A percentile compares a stretch with the other conserved stretches of the same genome.
Conservation (phyloP, 2,113 vertebrate species). For the Piliocolobus tephrosceles region DNA sequence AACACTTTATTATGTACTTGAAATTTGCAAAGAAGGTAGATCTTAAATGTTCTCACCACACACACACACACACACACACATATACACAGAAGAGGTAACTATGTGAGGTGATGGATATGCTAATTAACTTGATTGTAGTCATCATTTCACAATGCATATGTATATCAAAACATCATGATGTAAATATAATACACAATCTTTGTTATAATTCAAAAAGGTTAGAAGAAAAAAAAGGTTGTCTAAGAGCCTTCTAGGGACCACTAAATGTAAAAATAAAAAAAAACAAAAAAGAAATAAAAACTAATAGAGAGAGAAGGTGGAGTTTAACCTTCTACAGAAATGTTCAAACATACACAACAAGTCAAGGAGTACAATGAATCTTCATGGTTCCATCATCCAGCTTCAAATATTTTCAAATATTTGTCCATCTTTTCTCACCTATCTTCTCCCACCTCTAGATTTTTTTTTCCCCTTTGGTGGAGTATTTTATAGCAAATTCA, state of each 20-base stretch:
- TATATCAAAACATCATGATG: neutral
- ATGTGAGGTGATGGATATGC: neutral
- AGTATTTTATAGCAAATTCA: neutral
- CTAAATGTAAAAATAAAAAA: neutral
- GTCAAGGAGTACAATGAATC: neutral
- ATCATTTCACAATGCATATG: neutral
- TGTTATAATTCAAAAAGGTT: neutral
- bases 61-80: neutral
- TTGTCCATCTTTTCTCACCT: neutral
- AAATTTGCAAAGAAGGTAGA: neutral
- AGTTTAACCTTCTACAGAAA: neutral
- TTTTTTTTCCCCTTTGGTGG: neutral
- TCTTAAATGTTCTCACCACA: neutral
- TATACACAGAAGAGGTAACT: neutral
- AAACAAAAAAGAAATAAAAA: neutral
- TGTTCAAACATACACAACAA: neutral
- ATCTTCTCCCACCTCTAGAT: neutral
- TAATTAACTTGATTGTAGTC: neutral
- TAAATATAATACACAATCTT: neutral
- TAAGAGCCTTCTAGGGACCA: neutral
- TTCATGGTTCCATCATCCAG: neutral
- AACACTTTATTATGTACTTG: accelerated
- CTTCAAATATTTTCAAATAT: neutral
- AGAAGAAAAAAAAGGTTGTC: neutral
- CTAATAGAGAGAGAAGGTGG: neutral